These are phyloP conservation scores for Phyllotis vaccarum DNA, from an alignment of 2,797 vertebrate species.

Conservation along the genomic window DNA sequence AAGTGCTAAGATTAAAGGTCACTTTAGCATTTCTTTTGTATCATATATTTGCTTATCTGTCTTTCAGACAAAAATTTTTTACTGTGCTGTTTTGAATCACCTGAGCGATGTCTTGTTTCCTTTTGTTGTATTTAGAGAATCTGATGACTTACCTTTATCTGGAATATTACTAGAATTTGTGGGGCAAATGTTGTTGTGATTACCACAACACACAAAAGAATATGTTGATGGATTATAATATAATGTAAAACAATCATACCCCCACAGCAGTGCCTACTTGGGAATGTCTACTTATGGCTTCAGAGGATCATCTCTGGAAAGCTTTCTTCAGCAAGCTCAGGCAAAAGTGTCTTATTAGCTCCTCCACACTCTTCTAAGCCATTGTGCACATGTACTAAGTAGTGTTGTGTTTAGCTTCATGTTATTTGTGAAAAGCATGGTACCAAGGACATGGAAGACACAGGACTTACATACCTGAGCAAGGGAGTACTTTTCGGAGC, in stretches of 20 bases:
- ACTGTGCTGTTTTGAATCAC: slow-evolving; percentile 24
- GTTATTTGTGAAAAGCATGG: slow-evolving; percentile 1
- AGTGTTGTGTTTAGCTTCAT: slow-evolving; percentile 11
- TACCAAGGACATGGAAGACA: background rate
- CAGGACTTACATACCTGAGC: slow-evolving; percentile 7
- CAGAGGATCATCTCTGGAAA: background rate
- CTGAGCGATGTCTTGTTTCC: background rate
- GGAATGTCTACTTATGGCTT: background rate
- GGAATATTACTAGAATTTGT: slow-evolving; percentile 37
- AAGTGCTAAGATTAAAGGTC: background rate
- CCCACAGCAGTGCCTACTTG: too few relatives aligned
- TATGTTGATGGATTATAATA: slow-evolving; percentile 30
- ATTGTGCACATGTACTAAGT: background rate
- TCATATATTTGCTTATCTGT: slow-evolving; percentile 26
- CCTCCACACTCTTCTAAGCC: background rate
- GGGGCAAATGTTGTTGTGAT: slow-evolving; percentile 12
- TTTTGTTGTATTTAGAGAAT: background rate
- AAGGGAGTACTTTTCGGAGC: background rate
- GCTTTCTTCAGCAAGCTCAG: background rate
- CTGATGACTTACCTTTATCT: background rate
- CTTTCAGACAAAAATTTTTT: slow-evolving; percentile 8
- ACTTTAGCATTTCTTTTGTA: slow-evolving; percentile 32
- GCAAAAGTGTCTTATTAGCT: slow-evolving; percentile 12
- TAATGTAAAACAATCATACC: slow-evolving; percentile 22
- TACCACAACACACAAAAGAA: slow-evolving; percentile 11